Evolutionary conservation across 2,797 vertebrate species (phyloP).

Genomic region (Centropyge bicolor): DNA sequence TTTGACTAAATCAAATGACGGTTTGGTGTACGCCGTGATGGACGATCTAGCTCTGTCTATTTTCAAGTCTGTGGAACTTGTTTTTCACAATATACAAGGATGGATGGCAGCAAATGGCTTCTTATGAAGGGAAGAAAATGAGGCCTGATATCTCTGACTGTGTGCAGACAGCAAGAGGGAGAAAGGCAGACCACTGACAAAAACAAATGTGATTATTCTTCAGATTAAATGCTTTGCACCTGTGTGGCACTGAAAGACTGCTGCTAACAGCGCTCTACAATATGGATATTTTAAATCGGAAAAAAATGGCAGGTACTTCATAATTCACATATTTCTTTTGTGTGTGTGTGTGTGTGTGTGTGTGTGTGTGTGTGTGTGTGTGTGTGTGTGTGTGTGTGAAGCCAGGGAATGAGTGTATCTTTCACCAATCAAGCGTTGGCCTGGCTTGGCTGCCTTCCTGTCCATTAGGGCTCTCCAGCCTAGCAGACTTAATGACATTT

Average conservation of each 20-base stretch:
- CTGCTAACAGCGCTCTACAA: background rate
- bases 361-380: constrained; percentile 18
- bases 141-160: constrained; percentile 7
- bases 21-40: constrained; percentile 6
- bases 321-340: constrained; percentile 1
- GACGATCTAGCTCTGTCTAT: constrained; percentile 15
- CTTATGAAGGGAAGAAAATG: constrained; percentile 19
- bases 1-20: constrained; percentile 15
- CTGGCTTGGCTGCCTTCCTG: constrained; percentile 31
- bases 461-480: constrained; percentile 42
- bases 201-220: constrained; percentile 1
- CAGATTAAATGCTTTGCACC: background rate
- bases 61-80: constrained; percentile 8
- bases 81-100: constrained; percentile 19
- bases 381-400: constrained; percentile 9
- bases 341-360: constrained; percentile 28
- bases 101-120: constrained; percentile 26
- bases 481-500: constrained; percentile 56
- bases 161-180: constrained; percentile 4
- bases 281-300: background rate
- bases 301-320: background rate
- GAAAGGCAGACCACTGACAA: background rate
- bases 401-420: constrained; percentile 34
- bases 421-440: constrained; percentile 33
- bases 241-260: background rate